phyloP scores from a whole-genome alignment of 2,113 vertebrate genomes.

The Prolemur simus region DNA sequence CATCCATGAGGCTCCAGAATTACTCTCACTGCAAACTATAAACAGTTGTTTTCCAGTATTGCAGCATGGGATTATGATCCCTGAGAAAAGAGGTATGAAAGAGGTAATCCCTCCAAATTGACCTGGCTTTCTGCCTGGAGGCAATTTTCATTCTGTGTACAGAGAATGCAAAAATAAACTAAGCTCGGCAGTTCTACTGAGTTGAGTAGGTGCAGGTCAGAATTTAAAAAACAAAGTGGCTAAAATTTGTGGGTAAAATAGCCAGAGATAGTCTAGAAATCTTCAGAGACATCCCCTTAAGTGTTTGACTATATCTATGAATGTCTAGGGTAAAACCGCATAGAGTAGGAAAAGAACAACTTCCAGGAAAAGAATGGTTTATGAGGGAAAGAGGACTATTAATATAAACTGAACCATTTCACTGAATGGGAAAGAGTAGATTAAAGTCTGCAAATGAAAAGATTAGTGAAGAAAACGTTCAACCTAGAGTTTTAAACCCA shows the following conservation, averaged over 20 bases:
- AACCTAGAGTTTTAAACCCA: conserved; percentile 5
- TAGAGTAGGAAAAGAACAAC: not conserved
- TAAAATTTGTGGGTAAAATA: not conserved
- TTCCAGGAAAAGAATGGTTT: not conserved
- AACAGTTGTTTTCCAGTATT: not conserved
- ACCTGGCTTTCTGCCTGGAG: not conserved
- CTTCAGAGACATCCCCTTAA: not conserved
- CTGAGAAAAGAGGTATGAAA: not conserved
- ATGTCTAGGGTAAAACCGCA: not conserved
- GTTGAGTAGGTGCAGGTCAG: not conserved
- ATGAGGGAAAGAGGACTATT: not conserved
- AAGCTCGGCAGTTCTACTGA: not conserved
- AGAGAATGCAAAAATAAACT: not conserved
- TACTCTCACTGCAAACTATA: not conserved
- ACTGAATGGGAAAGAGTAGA: not conserved
- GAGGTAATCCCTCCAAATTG: not conserved
- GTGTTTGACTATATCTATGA: not conserved
- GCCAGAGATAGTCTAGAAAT: not conserved
- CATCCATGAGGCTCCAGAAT: not conserved
- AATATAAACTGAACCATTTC: not conserved
- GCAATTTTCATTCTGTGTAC: not conserved
- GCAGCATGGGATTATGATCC: not conserved
- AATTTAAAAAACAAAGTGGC: not conserved
- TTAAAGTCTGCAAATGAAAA: not conserved
- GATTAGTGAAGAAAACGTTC: not conserved